A percentile compares a stretch with the other conserved stretches of the same genome.
Evolutionary conservation across 1,140 invertebrate species (phyloP).

Genomic region (Macrobrachium nipponense): DNA sequence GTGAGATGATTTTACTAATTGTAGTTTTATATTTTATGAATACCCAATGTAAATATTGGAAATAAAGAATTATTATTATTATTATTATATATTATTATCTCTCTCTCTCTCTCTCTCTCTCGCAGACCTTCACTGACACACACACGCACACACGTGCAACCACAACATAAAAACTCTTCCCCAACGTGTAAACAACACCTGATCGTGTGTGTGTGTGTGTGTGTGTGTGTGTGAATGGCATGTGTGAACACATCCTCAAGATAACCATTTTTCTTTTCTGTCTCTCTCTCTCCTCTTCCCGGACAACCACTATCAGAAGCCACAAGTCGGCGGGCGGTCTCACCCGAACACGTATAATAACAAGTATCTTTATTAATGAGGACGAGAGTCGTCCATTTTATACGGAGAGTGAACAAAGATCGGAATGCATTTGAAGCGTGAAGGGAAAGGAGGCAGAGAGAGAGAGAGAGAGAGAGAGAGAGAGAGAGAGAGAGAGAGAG

Average conservation of each 20-base stretch:
- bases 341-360: not conserved
- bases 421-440: slow-evolving; percentile 1
- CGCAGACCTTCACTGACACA: not conserved
- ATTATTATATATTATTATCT: too few relatives aligned
- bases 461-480: slow-evolving; percentile 28
- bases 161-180: not conserved
- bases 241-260: not conserved
- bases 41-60: too few relatives aligned
- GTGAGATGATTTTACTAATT: too few relatives aligned
- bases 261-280: not conserved
- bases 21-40: too few relatives aligned
- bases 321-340: not conserved
- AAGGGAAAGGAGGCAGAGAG: slow-evolving; percentile 8
- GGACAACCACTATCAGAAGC: not conserved
- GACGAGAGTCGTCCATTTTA: not conserved
- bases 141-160: not conserved
- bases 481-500: slow-evolving; percentile 28
- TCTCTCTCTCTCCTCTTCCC: not conserved
- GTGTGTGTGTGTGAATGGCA: not conserved
- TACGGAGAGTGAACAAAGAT: not conserved
- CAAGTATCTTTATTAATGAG: not conserved
- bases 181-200: not conserved
- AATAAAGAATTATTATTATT: too few relatives aligned
- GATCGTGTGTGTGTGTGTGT: not conserved
- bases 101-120: too few relatives aligned